phyloP scores from a whole-genome alignment of 1,140 invertebrate species.

The Orchesella cincta region DNA sequence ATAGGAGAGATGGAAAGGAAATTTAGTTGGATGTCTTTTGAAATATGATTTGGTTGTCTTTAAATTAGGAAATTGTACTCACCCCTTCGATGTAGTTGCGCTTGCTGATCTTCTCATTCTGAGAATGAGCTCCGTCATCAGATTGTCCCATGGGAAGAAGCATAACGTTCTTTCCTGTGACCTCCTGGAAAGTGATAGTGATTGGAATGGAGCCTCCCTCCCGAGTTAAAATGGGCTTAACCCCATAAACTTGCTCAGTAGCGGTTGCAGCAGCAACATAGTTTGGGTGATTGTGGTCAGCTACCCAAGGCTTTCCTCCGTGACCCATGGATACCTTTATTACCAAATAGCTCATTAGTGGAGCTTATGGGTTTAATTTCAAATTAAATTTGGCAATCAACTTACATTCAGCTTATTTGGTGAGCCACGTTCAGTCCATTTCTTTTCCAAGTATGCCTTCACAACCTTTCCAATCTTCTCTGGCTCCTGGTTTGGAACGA shows the following conservation, averaged over 20 bases:
- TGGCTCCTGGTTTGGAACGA: constrained; percentile 60
- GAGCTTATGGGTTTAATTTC: background rate
- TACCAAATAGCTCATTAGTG: background rate
- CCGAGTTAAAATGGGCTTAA: constrained; percentile 89
- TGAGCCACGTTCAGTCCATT: constrained; percentile 46
- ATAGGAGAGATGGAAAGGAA: background rate
- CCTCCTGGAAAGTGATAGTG: constrained; percentile 70
- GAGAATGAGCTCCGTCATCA: constrained; percentile 65
- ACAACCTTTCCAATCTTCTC: constrained; percentile 54
- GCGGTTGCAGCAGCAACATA: constrained; percentile 84
- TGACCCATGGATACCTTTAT: constrained; percentile 66
- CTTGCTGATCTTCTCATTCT: constrained; percentile 63
- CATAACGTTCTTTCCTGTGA: constrained; percentile 61
- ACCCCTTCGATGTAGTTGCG: constrained; percentile 61
- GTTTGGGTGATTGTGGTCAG: constrained; percentile 86
- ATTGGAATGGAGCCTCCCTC: constrained; percentile 95
- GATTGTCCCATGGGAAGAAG: constrained; percentile 59
- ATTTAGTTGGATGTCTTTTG: background rate
- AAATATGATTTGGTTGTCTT: background rate
- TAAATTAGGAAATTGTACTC: constrained; percentile 20
- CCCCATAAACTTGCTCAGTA: constrained; percentile 83
- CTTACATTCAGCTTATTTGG: constrained; percentile 36
- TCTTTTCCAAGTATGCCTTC: constrained; percentile 55
- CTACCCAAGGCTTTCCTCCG: constrained; percentile 81
- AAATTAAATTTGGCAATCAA: too few relatives aligned